Percentiles rank a stretch among this genome's conserved stretches.
Evolutionary conservation across 2,888 invertebrate species (phyloP).

Genomic region (Chrysomela aeneicollis): DNA sequence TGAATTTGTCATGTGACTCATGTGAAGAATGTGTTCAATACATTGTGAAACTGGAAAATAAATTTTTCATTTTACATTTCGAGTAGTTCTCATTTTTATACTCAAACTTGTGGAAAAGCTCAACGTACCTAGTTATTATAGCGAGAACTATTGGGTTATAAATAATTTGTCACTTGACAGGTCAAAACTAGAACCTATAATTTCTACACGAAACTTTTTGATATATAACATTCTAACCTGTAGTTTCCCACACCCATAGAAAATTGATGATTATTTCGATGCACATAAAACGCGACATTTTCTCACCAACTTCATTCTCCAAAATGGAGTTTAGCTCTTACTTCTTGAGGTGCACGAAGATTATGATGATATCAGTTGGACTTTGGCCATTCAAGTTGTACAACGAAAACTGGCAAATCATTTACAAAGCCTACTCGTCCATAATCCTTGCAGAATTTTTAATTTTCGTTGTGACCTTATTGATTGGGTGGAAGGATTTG

Average conservation of each 20-base stretch:
- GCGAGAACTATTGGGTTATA: neutral
- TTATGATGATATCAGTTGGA: slow-evolving; percentile 6
- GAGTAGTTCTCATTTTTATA: neutral
- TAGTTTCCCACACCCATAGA: neutral
- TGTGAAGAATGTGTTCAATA: slow-evolving; percentile 49
- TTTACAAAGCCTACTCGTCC: slow-evolving; percentile 1
- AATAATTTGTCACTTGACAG: slow-evolving; percentile 2
- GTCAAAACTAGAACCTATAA: neutral
- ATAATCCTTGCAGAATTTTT: neutral
- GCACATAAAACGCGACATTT: neutral
- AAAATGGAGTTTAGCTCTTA: slow-evolving; percentile 17
- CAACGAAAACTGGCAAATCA: neutral
- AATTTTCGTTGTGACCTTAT: slow-evolving; percentile 3
- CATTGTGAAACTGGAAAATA: slow-evolving; percentile 42
- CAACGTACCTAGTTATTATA: no score
- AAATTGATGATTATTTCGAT: neutral
- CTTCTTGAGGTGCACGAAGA: slow-evolving; percentile 10
- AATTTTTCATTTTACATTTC: slow-evolving; percentile 18
- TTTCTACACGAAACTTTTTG: neutral
- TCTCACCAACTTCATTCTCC: neutral
- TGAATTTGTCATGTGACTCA: slow-evolving; percentile 44
- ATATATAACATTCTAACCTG: neutral
- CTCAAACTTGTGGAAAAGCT: neutral
- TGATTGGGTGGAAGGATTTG: neutral
- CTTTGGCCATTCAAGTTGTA: slow-evolving; percentile 20